Evolutionary conservation across 2,888 invertebrate genomes (phyloP), one percentile per base, ranked within the genome.

Genomic region (Halocaridina rubra): DNA sequence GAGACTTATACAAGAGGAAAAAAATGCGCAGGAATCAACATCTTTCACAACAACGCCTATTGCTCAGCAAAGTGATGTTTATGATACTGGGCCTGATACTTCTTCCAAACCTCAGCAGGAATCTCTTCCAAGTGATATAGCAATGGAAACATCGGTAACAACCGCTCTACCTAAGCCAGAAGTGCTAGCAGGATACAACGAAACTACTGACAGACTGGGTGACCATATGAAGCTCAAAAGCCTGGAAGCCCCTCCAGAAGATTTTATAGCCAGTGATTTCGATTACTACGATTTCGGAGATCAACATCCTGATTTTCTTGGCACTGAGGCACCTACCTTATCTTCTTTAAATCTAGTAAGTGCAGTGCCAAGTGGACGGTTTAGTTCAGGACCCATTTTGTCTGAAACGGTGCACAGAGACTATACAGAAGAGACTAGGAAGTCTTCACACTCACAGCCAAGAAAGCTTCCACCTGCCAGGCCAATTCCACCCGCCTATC

Each of bases 321-420:
- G 46, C 10, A 81, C 57, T 3, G 53, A 67, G 5, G 53, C 19
- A 0, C 84, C 78, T 2, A 79, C 79, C 0, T 33, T 84, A 29
- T 32, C 84, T n/a, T 80, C 85, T 4, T 75, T 72, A 29, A 80
- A 69, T 29, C 75, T 85, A 4, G 76, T 85, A 10, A 80, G 85
- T 22, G 57, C 85, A 0, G 80, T 85, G 13, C 79, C 84, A 4
- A 27, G 24, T 19, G 32, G 80, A 39, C 8, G 39, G 0, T 30
- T 39, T 10, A 39, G n/a, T 59, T 19, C 22, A 0, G n/a, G n/a
- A n/a, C n/a, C n/a, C n/a, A n/a, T n/a, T n/a, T n/a, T n/a, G n/a
- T 22, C 67, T 29, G 27, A 29, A 4, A 16, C 30, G 19, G 13
- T 10, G 16, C 30, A 16, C 16, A 67, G 29, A n/a, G 13, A 67